Percentiles rank a stretch among this genome's conserved stretches.
These are phyloP conservation scores for Sebastes vulpes DNA, from an alignment of 2,797 vertebrate species.

Conservation along the genomic window DNA sequence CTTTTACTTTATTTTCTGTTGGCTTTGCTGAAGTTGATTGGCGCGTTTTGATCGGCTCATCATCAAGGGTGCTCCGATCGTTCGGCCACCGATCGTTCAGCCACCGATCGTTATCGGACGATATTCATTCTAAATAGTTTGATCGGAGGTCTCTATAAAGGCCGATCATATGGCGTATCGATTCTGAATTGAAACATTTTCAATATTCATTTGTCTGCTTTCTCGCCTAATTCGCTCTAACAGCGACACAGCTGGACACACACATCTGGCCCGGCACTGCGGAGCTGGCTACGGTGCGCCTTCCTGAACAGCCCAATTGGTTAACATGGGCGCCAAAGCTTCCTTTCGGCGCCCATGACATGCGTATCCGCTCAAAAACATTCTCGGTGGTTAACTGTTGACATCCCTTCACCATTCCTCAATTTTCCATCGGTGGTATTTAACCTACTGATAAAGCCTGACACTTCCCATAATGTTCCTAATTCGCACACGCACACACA, in stretches of 20 bases:
- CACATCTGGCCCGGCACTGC: too few species aligned
- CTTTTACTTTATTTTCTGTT: not conserved
- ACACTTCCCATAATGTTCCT: not conserved
- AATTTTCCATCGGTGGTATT: not conserved
- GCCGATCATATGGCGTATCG: not conserved
- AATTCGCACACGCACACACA: not conserved
- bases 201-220: not conserved
- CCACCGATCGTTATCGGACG: not conserved
- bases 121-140: not conserved
- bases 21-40: not conserved
- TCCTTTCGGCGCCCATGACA: too few species aligned
- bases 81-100: too few species aligned
- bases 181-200: not conserved
- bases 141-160: not conserved
- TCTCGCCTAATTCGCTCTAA: too few species aligned
- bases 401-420: not conserved
- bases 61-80: too few species aligned
- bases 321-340: too few species aligned
- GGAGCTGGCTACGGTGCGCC: too few species aligned
- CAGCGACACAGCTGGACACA: too few species aligned
- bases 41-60: not conserved
- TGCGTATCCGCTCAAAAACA: too few species aligned
- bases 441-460: slow-evolving; percentile 1
- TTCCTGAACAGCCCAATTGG: too few species aligned
- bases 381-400: not conserved